Percentiles rank a stretch among this genome's conserved stretches.
Evolutionary conservation across 2,797 vertebrate genomes (phyloP).

Genomic region (Oreochromis mossambicus): DNA sequence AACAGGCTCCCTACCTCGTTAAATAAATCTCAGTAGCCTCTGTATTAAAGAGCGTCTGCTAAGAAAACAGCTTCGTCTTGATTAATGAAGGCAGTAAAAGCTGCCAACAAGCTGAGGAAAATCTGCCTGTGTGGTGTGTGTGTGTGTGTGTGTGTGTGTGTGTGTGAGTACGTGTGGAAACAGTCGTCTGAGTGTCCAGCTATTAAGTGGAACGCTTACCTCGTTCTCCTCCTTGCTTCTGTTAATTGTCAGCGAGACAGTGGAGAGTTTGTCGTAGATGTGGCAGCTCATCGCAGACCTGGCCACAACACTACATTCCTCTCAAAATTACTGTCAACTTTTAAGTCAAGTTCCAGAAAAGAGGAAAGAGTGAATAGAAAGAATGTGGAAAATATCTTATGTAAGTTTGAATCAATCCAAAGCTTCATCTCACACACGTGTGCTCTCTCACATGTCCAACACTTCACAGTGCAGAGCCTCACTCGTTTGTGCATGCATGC

Average conservation of each 20-base stretch:
- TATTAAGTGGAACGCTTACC: neutral
- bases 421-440: neutral
- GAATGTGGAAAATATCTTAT: conserved; percentile 34
- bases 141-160: neutral
- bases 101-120: conserved; percentile 2
- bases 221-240: neutral
- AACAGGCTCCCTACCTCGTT: neutral
- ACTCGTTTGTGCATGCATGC: neutral
- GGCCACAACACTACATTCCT: conserved; percentile 21
- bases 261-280: conserved; percentile 7
- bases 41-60: conserved; percentile 8
- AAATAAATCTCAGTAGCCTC: conserved; percentile 9
- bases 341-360: conserved; percentile 12
- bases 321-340: conserved; percentile 10
- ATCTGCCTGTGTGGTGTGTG: neutral
- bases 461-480: neutral
- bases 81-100: conserved; percentile 10
- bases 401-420: neutral
- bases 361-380: conserved; percentile 25
- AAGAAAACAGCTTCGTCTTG: conserved; percentile 22
- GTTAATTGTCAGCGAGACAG: conserved; percentile 20
- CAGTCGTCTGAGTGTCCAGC: neutral
- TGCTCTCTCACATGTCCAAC: neutral
- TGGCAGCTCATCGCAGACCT: neutral
- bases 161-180: neutral